Evolutionary conservation across 2,888 invertebrate genomes (phyloP), one percentile per base, ranked within the genome.

Genomic region (Philhelius pedissequus): DNA sequence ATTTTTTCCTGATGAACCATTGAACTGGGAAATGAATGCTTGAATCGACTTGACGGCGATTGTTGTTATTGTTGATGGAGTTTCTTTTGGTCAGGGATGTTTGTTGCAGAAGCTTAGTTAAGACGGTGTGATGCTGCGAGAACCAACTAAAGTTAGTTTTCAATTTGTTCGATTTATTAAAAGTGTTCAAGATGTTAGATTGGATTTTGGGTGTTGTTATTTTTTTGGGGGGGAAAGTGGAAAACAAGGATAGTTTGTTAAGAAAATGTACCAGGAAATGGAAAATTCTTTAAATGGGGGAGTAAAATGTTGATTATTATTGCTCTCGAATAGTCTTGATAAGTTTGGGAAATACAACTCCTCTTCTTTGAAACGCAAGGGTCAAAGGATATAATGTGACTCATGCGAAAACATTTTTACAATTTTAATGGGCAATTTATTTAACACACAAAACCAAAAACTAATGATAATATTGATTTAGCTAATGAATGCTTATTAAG

Each of bases 151-250:
- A 73, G 77, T 73, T 54, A 62, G 62, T 77, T 82, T 81, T 82
- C 82, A 77, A 82, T 82, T 82, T 82, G 71, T 82, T 82, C 76
- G 45, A 71, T 76, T 76, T 58, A 68, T 30, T 50, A 60, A 32
- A 77, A 82, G 71, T 77, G 82, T 18, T 82, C 43, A 52, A 68
- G 68, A 82, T 60, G 60, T 73, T 60, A 4, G 82, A 69, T 77
- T 73, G 68, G 66, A 82, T 82, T 71, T 76, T 66, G 62, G 25
- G 45, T 13, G 32, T 58, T 40, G 60, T 45, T 48, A 30, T 64
- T 4, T 20, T 5, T 20, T 22, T 22, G 3, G 48, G 48, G 22
- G 13, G 18, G 1, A 48, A 11, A 3, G 8, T 15, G 4, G 27
- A 2, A 30, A 48, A 13, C 4, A 3, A 4, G 2, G 27, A 27